A percentile compares a stretch with the other conserved stretches of the same genome.
phyloP scores from a whole-genome alignment of 37 sponge, comb jelly and placozoan species.

The Beroe ovata region DNA sequence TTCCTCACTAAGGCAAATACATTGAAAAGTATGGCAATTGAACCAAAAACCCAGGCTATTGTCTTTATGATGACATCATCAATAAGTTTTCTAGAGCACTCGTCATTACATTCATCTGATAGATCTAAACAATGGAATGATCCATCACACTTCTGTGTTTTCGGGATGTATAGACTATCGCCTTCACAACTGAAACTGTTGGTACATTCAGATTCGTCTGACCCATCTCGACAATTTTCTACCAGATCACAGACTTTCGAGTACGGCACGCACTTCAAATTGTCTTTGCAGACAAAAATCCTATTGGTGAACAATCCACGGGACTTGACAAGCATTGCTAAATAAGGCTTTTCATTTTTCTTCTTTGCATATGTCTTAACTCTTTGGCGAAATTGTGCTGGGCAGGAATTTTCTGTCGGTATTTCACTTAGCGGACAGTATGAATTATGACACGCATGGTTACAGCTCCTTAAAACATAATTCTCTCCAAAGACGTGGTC shows the following conservation, averaged over 20 bases:
- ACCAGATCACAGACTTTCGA: not conserved
- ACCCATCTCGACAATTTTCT: not conserved
- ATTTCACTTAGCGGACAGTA: not conserved
- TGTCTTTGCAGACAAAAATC: not conserved
- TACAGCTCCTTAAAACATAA: slow-evolving; percentile 11
- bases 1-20: not conserved
- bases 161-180: not conserved
- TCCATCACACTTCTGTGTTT: not conserved
- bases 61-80: not conserved
- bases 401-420: not conserved
- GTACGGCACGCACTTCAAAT: not conserved
- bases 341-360: not conserved
- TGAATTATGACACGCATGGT: not conserved
- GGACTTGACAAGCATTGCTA: not conserved
- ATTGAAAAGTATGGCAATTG: not conserved
- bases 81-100: not conserved
- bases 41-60: not conserved
- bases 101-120: slow-evolving; percentile 26
- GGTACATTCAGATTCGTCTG: not conserved
- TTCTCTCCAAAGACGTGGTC: not conserved
- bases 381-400: not conserved
- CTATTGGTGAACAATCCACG: not conserved
- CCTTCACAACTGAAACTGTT: not conserved
- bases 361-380: not conserved
- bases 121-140: not conserved